Percentiles rank a stretch among this genome's conserved stretches.
Evolutionary conservation across 2,888 invertebrate species (phyloP).

Genomic region (Limnephilus rhombicus): DNA sequence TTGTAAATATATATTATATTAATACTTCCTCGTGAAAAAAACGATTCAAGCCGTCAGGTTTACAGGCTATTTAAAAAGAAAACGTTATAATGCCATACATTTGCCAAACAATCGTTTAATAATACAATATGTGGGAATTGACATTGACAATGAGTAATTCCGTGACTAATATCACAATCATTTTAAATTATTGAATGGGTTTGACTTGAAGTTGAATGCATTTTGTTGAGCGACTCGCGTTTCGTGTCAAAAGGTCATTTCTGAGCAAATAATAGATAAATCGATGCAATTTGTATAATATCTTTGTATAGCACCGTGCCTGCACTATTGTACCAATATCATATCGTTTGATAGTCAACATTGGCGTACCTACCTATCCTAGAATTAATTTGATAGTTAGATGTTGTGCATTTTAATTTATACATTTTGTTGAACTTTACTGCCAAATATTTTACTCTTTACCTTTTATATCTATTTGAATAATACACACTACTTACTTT

Average conservation of each 20-base stretch:
- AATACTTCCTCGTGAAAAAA: background rate
- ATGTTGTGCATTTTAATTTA: background rate
- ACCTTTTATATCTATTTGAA: no score
- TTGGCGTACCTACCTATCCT: background rate
- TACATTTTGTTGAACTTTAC: no score
- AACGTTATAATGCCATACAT: background rate
- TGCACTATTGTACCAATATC: slow-evolving; percentile 11
- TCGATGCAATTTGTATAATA: slow-evolving; percentile 1
- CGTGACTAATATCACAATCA: background rate
- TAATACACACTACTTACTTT: no score
- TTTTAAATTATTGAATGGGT: background rate
- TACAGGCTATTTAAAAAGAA: background rate
- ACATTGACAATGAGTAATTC: slow-evolving; percentile 6
- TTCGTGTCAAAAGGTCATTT: slow-evolving; percentile 14
- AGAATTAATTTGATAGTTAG: background rate
- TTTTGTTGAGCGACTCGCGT: background rate
- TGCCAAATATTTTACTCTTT: no score
- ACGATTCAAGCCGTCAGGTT: background rate
- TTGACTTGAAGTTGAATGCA: background rate
- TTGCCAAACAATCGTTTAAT: background rate
- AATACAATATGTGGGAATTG: background rate
- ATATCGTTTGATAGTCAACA: background rate
- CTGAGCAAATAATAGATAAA: slow-evolving; percentile 7
- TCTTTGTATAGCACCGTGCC: background rate
- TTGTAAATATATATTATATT: background rate